Evolutionary conservation across 2,888 invertebrate species (phyloP), one percentile per base, ranked within the genome.

Genomic region (Latrodectus elegans): DNA sequence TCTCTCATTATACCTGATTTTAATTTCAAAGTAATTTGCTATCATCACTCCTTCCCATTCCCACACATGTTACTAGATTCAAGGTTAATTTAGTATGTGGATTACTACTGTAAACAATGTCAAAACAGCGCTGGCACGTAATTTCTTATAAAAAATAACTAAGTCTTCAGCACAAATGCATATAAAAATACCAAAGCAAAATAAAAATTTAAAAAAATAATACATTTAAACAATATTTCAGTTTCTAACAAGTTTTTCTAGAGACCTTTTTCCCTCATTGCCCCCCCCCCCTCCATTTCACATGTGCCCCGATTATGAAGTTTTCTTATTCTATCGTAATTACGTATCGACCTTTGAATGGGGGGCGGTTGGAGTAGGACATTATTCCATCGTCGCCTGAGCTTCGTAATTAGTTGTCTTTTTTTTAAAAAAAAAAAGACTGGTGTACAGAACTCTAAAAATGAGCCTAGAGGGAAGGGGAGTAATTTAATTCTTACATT

Each of bases 401-500:
- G 22, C 49, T 51, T 65, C 85, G 65, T 85, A 85, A 85, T 85
- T 85, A 85, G 85, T 85, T 79, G 85, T 80, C 74, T 75, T 77
- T 73, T 70, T 51, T 74, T 55, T 38, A 55, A 77, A 64, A 78
- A 53, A 53, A 72, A 80, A 65, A 70, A 72, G 60, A 10, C 65
- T 53, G 15, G 53, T 12, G 51, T 65, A 78, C 11, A 51, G 68
- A 26, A 64, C 14, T 65, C 49, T 22, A 22, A 64, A 80, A 84
- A 74, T 64, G 55, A 22, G 51, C 17, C 53, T 52, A 26, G 10
- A 11, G 15, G 75, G 75, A 85, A 80, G 60, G 75, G 52, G 80
- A 85, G 85, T 85, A 85, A 85, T 85, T 85, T 85, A 85, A 85
- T 85, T 85, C 75, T 79, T 80, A 68, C 73, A 75, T 79, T 85